These are phyloP conservation scores for Anhinga rufa DNA, from an alignment of 2,113 vertebrate species.

Conservation along the genomic window DNA sequence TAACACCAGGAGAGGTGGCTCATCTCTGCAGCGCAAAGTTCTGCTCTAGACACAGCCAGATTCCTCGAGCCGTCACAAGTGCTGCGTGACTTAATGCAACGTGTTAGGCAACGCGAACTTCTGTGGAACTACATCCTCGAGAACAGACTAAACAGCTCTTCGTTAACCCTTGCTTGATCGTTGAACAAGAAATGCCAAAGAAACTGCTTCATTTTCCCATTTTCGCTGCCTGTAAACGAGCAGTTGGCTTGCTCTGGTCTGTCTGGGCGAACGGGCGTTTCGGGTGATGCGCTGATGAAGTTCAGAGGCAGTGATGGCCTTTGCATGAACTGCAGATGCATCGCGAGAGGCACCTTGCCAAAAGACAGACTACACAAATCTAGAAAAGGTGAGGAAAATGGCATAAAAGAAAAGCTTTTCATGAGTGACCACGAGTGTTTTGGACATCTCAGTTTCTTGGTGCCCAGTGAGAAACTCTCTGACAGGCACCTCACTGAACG, in stretches of 20 bases:
- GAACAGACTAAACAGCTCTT: not conserved
- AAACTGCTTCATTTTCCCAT: not conserved
- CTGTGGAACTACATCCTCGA: not conserved
- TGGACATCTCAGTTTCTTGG: not conserved
- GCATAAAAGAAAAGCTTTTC: not conserved
- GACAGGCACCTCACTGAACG: not conserved
- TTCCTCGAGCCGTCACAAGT: not conserved
- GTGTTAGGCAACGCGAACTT: not conserved
- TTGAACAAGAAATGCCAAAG: not conserved
- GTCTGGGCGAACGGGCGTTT: too few species aligned
- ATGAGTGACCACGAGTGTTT: not conserved
- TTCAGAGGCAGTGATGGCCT: not conserved
- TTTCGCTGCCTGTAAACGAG: not conserved
- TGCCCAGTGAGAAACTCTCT: not conserved
- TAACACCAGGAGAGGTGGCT: not conserved
- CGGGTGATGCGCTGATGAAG: not conserved
- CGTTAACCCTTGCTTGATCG: not conserved
- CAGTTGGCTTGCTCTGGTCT: not conserved
- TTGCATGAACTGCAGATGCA: not conserved
- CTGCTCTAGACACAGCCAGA: not conserved
- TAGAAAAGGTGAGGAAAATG: not conserved
- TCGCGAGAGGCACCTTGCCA: not conserved
- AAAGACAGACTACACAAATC: not conserved
- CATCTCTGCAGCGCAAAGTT: too few species aligned
- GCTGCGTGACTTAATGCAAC: not conserved